These are phyloP conservation scores for Chascanopsetta lugubris DNA, from an alignment of 2,113 vertebrate species.

Conservation along the genomic window DNA sequence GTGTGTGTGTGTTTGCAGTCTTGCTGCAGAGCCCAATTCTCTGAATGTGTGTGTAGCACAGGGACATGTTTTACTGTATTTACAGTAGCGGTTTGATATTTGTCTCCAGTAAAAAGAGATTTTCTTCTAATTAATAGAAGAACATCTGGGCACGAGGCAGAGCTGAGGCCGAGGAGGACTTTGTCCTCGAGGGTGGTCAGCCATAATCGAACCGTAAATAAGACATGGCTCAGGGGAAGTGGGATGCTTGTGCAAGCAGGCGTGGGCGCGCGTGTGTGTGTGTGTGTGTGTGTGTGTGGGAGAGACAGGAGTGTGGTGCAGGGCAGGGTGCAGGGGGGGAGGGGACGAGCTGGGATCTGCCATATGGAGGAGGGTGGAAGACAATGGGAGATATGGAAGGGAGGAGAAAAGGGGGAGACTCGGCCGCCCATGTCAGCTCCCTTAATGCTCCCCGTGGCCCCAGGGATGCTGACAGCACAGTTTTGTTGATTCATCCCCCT, in stretches of 20 bases:
- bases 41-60: slow-evolving; percentile 31
- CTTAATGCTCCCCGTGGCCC: slow-evolving; percentile 64
- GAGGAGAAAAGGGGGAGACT: slow-evolving; percentile 48
- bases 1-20: slow-evolving; percentile 29
- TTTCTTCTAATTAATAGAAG: slow-evolving; percentile 58
- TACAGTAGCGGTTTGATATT: slow-evolving; percentile 13
- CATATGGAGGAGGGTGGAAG: slow-evolving; percentile 68
- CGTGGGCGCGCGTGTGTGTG: slow-evolving; percentile 66
- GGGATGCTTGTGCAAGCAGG: slow-evolving; percentile 69
- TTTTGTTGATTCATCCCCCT: slow-evolving; percentile 72
- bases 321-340: slow-evolving; percentile 52
- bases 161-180: slow-evolving; percentile 37
- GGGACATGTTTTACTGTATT: slow-evolving; percentile 28
- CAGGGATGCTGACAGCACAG: slow-evolving; percentile 71
- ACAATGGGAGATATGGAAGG: slow-evolving; percentile 56
- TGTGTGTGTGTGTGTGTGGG: slow-evolving; percentile 64
- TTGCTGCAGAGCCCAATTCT: slow-evolving; percentile 38
- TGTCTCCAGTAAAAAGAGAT: slow-evolving; percentile 49
- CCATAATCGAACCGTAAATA: slow-evolving; percentile 75
- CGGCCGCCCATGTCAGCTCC: slow-evolving; percentile 64
- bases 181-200: slow-evolving; percentile 55
- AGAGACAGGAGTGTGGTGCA: slow-evolving; percentile 58
- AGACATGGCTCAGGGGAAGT: slow-evolving; percentile 62
- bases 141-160: slow-evolving; percentile 68
- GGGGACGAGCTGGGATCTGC: slow-evolving; percentile 65